Percentiles rank a stretch among this genome's conserved stretches.
phyloP scores from a whole-genome alignment of 2,888 invertebrate species.

The Melitaea athalia region DNA sequence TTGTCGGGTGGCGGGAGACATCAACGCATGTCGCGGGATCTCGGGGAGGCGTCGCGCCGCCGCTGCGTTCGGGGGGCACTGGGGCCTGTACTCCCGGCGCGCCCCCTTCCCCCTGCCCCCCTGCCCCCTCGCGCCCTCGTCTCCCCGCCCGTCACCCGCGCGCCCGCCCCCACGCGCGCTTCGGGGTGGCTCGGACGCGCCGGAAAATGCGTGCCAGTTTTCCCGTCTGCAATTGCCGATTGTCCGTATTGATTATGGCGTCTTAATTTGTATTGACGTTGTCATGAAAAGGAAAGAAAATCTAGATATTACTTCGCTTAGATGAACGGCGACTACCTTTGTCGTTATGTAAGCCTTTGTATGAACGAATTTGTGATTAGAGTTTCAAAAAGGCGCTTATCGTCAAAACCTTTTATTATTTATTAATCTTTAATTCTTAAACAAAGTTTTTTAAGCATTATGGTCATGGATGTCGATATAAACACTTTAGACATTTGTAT shows the following conservation, averaged over 20 bases:
- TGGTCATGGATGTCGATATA: not conserved
- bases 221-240: slow-evolving; percentile 66
- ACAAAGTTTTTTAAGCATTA: not conserved
- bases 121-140: slow-evolving; percentile 47
- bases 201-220: slow-evolving; percentile 76
- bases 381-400: not conserved
- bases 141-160: slow-evolving; percentile 45
- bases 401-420: not conserved
- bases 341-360: not conserved
- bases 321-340: slow-evolving; percentile 8
- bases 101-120: slow-evolving; percentile 50
- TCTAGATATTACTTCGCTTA: slow-evolving; percentile 7
- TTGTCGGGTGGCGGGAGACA: slow-evolving; percentile 75
- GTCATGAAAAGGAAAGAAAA: slow-evolving; percentile 30
- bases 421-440: too few relatives aligned
- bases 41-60: slow-evolving; percentile 79
- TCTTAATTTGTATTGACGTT: slow-evolving; percentile 45
- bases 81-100: slow-evolving; percentile 57
- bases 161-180: slow-evolving; percentile 44
- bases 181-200: slow-evolving; percentile 56
- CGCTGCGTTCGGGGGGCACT: slow-evolving; percentile 80
- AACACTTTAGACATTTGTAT: too few relatives aligned
- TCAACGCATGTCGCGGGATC: slow-evolving; percentile 76
- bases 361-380: not conserved
- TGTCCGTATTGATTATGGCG: slow-evolving; percentile 59